Evolutionary conservation across 2,797 vertebrate genomes (phyloP).

Genomic region (Crenichthys baileyi): DNA sequence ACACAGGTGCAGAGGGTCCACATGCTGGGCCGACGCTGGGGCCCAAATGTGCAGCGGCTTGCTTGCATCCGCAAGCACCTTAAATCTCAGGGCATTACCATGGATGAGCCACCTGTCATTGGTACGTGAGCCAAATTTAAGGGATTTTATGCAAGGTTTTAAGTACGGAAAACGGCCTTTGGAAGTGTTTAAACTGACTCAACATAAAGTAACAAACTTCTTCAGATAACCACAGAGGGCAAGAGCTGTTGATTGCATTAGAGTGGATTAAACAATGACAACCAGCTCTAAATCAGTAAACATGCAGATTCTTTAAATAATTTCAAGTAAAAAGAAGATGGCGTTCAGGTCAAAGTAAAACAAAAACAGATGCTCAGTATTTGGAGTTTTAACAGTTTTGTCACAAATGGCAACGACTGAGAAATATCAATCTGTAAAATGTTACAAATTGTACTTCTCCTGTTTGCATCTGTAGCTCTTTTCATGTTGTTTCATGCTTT

Average conservation of each 20-base stretch:
- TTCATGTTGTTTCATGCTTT: constrained; percentile 53
- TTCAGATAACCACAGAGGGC: constrained; percentile 13
- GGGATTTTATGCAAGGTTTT: neutral
- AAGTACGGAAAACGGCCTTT: constrained; percentile 4
- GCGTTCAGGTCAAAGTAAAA: neutral
- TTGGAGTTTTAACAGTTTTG: neutral
- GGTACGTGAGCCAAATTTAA: constrained; percentile 81
- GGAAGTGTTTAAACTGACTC: constrained; percentile 12
- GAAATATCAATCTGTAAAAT: neutral
- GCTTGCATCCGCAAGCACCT: constrained; percentile 99
- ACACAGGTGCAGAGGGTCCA: constrained; percentile 98
- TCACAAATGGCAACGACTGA: neutral
- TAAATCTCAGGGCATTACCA: constrained; percentile 99
- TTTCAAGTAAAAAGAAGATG: neutral
- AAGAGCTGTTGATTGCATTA: constrained; percentile 21
- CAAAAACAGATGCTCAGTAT: neutral
- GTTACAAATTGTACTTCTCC: neutral
- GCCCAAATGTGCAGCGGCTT: constrained; percentile 96
- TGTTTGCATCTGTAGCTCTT: constrained; percentile 2
- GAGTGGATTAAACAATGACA: constrained; percentile 11
- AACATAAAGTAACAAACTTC: constrained; percentile 13
- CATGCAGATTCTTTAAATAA: neutral
- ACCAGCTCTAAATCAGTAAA: neutral
- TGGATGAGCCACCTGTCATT: constrained; percentile 98
- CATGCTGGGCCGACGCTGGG: constrained; percentile 98